phyloP scores from a whole-genome alignment of 2,888 invertebrate species.

The Melinopterus prodromus region DNA sequence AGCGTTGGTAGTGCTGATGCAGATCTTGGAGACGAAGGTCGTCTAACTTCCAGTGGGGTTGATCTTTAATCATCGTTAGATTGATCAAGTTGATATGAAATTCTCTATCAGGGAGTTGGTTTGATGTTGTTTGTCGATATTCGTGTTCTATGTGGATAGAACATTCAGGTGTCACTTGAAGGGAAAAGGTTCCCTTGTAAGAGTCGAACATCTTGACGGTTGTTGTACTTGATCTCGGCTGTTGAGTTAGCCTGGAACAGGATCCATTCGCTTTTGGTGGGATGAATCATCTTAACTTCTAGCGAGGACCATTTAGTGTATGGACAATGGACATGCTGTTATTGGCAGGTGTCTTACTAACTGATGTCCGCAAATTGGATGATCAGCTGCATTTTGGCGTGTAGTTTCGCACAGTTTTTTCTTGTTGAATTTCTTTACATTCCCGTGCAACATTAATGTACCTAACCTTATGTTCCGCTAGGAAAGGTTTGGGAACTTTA shows the following conservation, averaged over 20 bases:
- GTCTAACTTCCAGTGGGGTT: too few relatives aligned
- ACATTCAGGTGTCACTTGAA: not conserved
- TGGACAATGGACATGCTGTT: not conserved
- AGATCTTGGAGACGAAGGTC: too few relatives aligned
- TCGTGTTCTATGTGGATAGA: too few relatives aligned
- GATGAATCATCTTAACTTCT: conserved; percentile 7
- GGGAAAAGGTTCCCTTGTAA: not conserved
- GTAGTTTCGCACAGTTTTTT: not conserved
- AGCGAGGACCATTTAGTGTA: not conserved
- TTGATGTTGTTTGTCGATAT: too few relatives aligned
- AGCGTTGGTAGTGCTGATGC: too few relatives aligned
- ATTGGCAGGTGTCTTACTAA: not conserved
- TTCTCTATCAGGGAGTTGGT: too few relatives aligned
- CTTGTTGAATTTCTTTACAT: not conserved
- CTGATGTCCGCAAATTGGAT: not conserved
- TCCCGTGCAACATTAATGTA: not conserved
- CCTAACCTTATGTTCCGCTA: conserved; percentile 26
- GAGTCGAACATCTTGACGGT: not conserved
- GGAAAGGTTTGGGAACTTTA: conserved; percentile 17
- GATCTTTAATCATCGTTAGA: too few relatives aligned
- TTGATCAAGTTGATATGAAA: too few relatives aligned
- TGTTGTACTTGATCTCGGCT: not conserved
- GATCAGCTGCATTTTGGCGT: not conserved
- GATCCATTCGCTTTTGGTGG: not conserved
- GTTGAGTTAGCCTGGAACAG: conserved; percentile 10